Base-by-base conservation (phyloP, 2,797 vertebrate genomes). In the Phyllotis vaccarum region DNA sequence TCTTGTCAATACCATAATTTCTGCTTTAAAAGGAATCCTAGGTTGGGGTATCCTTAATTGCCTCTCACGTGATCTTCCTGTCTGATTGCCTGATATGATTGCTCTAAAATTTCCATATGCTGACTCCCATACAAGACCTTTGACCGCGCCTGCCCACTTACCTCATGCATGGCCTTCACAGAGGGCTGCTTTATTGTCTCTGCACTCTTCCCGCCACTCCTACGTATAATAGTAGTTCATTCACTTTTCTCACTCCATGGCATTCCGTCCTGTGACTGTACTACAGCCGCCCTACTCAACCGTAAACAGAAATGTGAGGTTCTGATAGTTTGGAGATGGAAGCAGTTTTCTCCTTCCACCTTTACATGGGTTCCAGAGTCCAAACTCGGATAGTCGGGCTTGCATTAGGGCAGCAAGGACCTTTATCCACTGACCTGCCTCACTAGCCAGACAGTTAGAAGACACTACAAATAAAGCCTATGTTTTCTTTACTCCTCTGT, bases 401-500 rank as follows among this genome's bases (percentile, higher is more conserved):
- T 72, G 5, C 24, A 40, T 56, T 22, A 70, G 85, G 62, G 52
- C 34, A 52, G 16, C 85, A 56, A 40, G 34, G 34, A 70, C 64
- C 49, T 86, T 27, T 54, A 37, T 37, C 22, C 49, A 70, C 49
- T 54, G 34, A 29, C 21, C 64, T 52, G 13, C 9, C 21, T 68
- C 21, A 52, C 83, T 37, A 27, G 64, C 46, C 17, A 16, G 46
- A 70, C 46, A 70, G 46, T 54, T 94, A 87, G 66, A n/a, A 75
- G 43, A 54, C 29, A 16, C 31, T 89, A 91, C 24, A 86, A 37
- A 72, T 76, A 95, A 46, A 80, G 12, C 27, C 17, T 78, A 66
- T 79, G 58, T 87, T 94, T 95, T 68, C 56, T 80, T 92, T 90
- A 52, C 19, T n/a, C 72, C 81, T 91, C 79, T 58, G 86, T 8